Conservation (phyloP, 2,888 invertebrate species). For the Pantelozetes paolii region DNA sequence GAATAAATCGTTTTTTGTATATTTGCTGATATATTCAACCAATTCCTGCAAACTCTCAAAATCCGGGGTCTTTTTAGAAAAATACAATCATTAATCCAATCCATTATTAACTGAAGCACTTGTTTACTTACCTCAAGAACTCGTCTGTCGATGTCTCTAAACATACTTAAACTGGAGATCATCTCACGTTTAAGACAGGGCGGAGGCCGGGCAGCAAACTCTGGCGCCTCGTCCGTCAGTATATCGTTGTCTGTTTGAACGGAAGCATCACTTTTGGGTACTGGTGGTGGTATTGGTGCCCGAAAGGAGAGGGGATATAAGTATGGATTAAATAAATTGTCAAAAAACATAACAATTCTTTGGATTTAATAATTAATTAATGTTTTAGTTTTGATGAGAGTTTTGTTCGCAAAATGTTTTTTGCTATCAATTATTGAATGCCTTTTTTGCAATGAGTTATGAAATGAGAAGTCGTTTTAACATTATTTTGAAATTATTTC, state of each 20-base stretch:
- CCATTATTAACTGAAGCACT: not conserved
- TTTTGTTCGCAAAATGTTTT: no score
- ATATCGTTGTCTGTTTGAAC: constrained; percentile 50
- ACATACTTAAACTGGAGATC: constrained; percentile 46
- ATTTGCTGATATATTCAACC: constrained; percentile 46
- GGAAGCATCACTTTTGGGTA: constrained; percentile 47
- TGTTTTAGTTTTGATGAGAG: constrained; percentile 11
- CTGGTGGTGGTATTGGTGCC: not conserved
- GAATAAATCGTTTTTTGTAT: constrained; percentile 48
- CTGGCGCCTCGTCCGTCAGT: constrained; percentile 50
- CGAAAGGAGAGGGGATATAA: not conserved
- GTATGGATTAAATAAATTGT: not conserved
- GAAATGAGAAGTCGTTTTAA: no score
- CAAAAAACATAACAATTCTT: constrained; percentile 3
- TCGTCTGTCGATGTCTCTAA: constrained; percentile 47
- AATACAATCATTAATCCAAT: not conserved
- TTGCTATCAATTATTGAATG: no score
- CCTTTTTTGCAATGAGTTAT: no score
- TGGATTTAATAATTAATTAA: not conserved
- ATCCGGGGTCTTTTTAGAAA: not conserved
- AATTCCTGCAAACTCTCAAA: constrained; percentile 39
- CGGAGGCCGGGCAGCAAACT: constrained; percentile 50
- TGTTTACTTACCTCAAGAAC: constrained; percentile 44
- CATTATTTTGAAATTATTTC: no score
- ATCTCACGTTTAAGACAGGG: constrained; percentile 49